Evolutionary conservation across 1,140 invertebrate species (phyloP).

Genomic region (Leptoteleia sp.): DNA sequence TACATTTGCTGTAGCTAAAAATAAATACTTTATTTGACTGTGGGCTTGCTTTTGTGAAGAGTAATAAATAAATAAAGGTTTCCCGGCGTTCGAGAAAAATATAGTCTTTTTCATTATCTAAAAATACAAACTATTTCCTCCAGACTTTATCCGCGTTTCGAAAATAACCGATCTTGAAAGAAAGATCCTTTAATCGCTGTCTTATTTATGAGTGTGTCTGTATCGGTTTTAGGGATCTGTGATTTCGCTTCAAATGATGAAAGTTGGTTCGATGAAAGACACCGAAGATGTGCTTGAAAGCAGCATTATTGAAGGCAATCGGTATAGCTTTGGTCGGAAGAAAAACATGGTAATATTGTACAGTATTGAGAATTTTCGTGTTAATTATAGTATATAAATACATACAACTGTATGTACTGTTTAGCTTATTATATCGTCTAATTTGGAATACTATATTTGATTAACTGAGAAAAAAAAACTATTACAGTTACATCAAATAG

Average conservation of each 20-base stretch:
- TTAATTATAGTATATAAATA: no score
- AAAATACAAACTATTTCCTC: not conserved
- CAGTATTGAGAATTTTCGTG: not conserved
- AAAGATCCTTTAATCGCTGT: slow-evolving; percentile 33
- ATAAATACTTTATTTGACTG: no score
- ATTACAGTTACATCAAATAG: no score
- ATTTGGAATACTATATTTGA: no score
- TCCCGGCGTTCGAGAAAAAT: no score
- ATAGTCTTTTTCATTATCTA: not conserved
- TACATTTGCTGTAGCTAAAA: no score
- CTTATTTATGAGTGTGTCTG: slow-evolving; percentile 25
- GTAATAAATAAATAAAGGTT: no score
- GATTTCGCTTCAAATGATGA: slow-evolving; percentile 33
- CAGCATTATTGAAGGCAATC: slow-evolving; percentile 22
- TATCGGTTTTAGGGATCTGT: slow-evolving; percentile 32
- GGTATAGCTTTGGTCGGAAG: slow-evolving; percentile 10
- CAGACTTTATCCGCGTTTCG: not conserved
- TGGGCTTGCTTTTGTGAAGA: no score
- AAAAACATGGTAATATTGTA: no score
- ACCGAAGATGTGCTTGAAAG: slow-evolving; percentile 8
- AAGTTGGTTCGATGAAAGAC: slow-evolving; percentile 28
- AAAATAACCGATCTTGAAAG: slow-evolving; percentile 34
- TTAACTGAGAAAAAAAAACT: no score
- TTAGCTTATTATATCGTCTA: no score
- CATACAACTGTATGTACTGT: no score